A percentile compares a stretch with the other conserved stretches of the same genome.
phyloP scores from a whole-genome alignment of 2,113 vertebrate species.

The Podarcis cretensis region DNA sequence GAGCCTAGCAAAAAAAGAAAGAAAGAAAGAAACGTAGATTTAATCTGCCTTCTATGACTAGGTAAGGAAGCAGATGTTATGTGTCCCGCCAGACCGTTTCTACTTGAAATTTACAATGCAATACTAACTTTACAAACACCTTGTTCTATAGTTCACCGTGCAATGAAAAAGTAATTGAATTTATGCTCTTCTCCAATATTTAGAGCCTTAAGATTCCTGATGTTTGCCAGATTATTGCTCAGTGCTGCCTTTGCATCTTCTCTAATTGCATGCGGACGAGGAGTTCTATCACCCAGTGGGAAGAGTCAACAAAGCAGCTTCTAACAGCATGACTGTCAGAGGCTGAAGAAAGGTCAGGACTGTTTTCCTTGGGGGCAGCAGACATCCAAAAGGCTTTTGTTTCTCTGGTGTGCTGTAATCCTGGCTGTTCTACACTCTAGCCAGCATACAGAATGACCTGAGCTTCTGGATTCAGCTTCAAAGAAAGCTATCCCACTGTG shows the following conservation, averaged over 20 bases:
- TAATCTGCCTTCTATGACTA: slow-evolving; percentile 8
- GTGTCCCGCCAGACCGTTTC: slow-evolving; percentile 51
- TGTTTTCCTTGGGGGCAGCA: slow-evolving; percentile 65
- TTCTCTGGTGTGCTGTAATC: slow-evolving; percentile 43
- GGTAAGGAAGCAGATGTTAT: not conserved
- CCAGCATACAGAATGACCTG: slow-evolving; percentile 49
- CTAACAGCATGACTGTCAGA: slow-evolving; percentile 27
- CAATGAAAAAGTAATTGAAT: not conserved
- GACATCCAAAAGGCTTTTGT: slow-evolving; percentile 67
- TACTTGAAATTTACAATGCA: slow-evolving; percentile 59
- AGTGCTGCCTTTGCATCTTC: not conserved
- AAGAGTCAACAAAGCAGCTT: slow-evolving; percentile 37
- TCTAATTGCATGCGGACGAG: not conserved
- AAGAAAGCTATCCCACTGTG: slow-evolving; percentile 53
- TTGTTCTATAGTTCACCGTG: not conserved
- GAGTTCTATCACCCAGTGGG: slow-evolving; percentile 35
- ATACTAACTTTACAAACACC: slow-evolving; percentile 40
- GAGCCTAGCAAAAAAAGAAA: slow-evolving; percentile 70
- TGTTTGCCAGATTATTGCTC: slow-evolving; percentile 6
- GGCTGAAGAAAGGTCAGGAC: slow-evolving; percentile 49
- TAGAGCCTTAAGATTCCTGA: slow-evolving; percentile 3
- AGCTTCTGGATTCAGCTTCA: slow-evolving; percentile 59
- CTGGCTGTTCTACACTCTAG: slow-evolving; percentile 68
- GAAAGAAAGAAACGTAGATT: slow-evolving; percentile 1
- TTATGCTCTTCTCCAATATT: slow-evolving; percentile 4